Conservation (phyloP, 1,140 invertebrate species). For the Piezodorus guildinii region DNA sequence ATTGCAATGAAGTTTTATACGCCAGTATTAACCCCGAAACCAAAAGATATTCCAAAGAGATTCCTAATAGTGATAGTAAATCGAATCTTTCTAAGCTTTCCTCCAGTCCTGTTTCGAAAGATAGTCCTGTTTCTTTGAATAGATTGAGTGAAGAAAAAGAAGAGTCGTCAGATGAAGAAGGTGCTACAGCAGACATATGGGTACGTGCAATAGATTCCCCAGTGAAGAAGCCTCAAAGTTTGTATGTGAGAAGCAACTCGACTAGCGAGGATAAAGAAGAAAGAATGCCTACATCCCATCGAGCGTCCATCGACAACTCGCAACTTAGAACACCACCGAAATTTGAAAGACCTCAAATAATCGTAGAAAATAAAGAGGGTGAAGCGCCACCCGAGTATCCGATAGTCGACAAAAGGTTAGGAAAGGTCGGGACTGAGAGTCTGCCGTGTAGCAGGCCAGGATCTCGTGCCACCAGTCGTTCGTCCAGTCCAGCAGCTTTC, state of each 20-base stretch:
- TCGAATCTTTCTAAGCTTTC: neutral
- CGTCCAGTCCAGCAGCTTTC: constrained; percentile 28
- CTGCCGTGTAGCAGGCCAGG: constrained; percentile 26
- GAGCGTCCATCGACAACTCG: constrained; percentile 23
- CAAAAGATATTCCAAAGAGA: constrained; percentile 13
- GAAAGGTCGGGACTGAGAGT: constrained; percentile 25
- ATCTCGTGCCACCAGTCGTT: constrained; percentile 26
- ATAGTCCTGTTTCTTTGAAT: neutral
- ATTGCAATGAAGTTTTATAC: constrained; percentile 6
- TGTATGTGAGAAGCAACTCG: constrained; percentile 16
- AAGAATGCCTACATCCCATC: constrained; percentile 1
- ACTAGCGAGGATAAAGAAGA: constrained; percentile 15
- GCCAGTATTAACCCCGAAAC: constrained; percentile 6
- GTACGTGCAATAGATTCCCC: constrained; percentile 30
- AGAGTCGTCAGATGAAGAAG: constrained; percentile 28
- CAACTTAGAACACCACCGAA: constrained; percentile 8
- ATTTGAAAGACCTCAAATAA: constrained; percentile 14
- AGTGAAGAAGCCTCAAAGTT: constrained; percentile 23
- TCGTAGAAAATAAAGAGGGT: constrained; percentile 17
- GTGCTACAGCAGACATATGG: constrained; percentile 31
- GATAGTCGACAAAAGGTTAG: constrained; percentile 13
- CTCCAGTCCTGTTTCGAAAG: constrained; percentile 1
- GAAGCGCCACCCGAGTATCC: neutral
- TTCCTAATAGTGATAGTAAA: neutral
- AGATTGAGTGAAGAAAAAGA: constrained; percentile 18